phyloP scores from a whole-genome alignment of 2,888 invertebrate species.

The Lycia hirtaria region DNA sequence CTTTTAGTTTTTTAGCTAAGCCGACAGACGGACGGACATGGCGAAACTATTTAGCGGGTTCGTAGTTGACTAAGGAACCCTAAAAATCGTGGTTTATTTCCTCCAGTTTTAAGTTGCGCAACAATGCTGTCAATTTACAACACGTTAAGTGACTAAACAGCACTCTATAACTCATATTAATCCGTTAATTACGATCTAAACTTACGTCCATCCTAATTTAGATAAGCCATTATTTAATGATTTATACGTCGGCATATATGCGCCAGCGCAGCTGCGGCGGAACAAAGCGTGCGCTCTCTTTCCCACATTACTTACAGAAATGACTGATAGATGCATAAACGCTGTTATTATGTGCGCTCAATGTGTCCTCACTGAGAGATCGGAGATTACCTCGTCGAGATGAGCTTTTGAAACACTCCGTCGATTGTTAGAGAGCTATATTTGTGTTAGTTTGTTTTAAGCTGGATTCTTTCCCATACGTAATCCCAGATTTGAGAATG shows the following conservation, averaged over 20 bases:
- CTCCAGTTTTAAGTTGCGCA: background rate
- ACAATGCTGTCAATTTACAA: slow-evolving; percentile 1
- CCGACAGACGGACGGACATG: no score
- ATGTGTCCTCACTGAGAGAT: slow-evolving; percentile 43
- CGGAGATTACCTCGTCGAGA: slow-evolving; percentile 31
- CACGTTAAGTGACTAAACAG: slow-evolving; percentile 8
- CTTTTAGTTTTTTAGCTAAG: no score
- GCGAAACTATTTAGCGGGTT: no score
- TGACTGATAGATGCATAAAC: slow-evolving; percentile 66
- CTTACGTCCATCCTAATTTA: slow-evolving; percentile 63
- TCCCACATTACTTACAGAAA: slow-evolving; percentile 77
- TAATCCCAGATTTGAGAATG: background rate
- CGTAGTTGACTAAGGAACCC: no score
- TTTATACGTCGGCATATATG: slow-evolving; percentile 59
- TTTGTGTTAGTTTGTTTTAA: slow-evolving; percentile 18
- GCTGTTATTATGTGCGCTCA: slow-evolving; percentile 52
- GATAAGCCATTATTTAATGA: slow-evolving; percentile 68
- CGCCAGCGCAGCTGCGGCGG: slow-evolving; percentile 64
- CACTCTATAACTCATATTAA: slow-evolving; percentile 28
- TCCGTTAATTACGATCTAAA: slow-evolving; percentile 56
- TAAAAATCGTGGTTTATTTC: background rate
- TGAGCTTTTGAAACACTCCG: slow-evolving; percentile 22
- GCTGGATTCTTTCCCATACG: slow-evolving; percentile 24
- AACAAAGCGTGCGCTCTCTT: slow-evolving; percentile 61
- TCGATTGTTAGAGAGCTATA: slow-evolving; percentile 18